A percentile compares a stretch with the other conserved stretches of the same genome.
These are phyloP conservation scores for Drosophila neocordata DNA, from an alignment of 1,140 invertebrate genomes.

Conservation along the genomic window DNA sequence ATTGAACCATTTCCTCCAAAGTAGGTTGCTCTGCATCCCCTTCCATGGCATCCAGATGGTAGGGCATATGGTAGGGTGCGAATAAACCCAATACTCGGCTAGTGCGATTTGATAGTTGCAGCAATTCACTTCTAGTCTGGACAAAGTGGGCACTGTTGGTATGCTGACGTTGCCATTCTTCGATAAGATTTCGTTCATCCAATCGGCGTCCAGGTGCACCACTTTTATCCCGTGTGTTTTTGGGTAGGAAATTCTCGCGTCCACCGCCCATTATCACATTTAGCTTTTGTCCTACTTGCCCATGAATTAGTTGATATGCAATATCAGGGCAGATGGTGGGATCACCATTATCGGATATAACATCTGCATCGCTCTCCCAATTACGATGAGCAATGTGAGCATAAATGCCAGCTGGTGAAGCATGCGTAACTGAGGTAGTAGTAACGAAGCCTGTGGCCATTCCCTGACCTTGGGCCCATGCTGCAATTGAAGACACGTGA, in stretches of 20 bases:
- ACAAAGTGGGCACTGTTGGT: conserved; percentile 85
- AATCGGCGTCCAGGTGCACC: conserved; percentile 83
- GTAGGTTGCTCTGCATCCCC: conserved; percentile 87
- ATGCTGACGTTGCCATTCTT: conserved; percentile 86
- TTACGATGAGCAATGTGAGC: conserved; percentile 89
- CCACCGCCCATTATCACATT: conserved; percentile 91
- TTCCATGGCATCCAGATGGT: conserved; percentile 84
- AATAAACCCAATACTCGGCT: conserved; percentile 84
- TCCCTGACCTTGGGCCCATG: conserved; percentile 88
- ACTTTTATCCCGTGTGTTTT: conserved; percentile 65
- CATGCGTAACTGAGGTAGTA: conserved; percentile 91
- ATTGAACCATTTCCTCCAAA: conserved; percentile 89
- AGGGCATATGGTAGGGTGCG: conserved; percentile 84
- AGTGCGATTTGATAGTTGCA: conserved; percentile 81
- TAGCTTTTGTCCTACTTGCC: conserved; percentile 86
- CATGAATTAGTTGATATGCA: conserved; percentile 88
- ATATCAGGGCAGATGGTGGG: conserved; percentile 87
- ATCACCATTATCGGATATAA: conserved; percentile 77
- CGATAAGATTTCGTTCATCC: conserved; percentile 88
- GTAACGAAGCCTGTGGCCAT: conserved; percentile 89
- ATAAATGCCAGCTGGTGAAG: conserved; percentile 89
- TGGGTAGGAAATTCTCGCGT: conserved; percentile 87
- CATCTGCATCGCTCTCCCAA: conserved; percentile 90
- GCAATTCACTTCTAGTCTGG: conserved; percentile 85
- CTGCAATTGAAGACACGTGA: conserved; percentile 87